Evolutionary conservation across 2,797 vertebrate species (phyloP), one percentile per base, ranked within the genome.

Genomic region (Sebastes kiyomatsui): DNA sequence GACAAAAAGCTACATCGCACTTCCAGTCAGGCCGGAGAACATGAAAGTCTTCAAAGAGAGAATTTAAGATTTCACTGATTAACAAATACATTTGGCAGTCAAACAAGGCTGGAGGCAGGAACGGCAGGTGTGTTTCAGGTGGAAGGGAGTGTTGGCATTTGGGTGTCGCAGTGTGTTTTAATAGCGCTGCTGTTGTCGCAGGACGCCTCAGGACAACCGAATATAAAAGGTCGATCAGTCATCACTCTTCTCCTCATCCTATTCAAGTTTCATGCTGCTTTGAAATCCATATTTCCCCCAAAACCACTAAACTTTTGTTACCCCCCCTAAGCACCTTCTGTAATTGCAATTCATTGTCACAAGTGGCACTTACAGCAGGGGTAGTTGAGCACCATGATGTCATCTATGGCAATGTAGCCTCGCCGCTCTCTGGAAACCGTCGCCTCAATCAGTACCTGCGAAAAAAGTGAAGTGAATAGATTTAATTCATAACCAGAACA

Each of bases 331-430:
- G 77, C 76, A 72, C 55, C 58, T 77, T 77, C 42, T 79, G 70
- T 85, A 85, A 88, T 82, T 77, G 74, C 71, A 78, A 80, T 83
- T 77, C 60, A 79, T 85, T 79, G 80, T 85, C 67, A 86, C 72
- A 84, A 89, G 82, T 85, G 84, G 71, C 83, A 98, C 98, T 99
- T 96, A 99, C 98, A 97, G 88, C 98, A 99, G 0, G 98, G 98
- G 79, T 99, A 99, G 93, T 97, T 99, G 88, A 99, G 94, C 76
- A 99, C 95, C 93, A 99, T 93, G 88, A 99, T 97, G 94, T 99
- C 97, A 90, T 99, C 98, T 75, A 99, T 88, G 67, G 97, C 98
- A n/a, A 99, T 96, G 92, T 98, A 99, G 65, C 98, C 98, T 81
- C 93, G 95, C 13, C 87, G 96, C 78, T 98, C 98, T 2, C 93